Evolutionary conservation across 2,888 invertebrate genomes (phyloP).

Genomic region (Corbicula japonica): DNA sequence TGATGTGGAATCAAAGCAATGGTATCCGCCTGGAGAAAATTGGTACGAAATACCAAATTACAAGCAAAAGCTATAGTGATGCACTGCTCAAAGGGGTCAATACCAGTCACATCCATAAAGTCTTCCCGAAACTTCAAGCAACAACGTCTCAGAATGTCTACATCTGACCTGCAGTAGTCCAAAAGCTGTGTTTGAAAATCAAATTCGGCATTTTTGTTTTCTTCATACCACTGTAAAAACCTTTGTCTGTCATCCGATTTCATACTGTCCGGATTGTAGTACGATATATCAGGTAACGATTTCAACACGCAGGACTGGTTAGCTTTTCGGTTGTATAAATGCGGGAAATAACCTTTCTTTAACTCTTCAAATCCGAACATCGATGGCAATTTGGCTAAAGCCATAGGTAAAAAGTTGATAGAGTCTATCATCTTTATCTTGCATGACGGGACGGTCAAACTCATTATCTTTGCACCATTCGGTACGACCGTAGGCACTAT

Average conservation of each 20-base stretch:
- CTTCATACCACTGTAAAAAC: neutral
- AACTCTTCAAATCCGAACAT: slow-evolving; percentile 42
- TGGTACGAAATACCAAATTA: slow-evolving; percentile 41
- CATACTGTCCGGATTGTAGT: slow-evolving; percentile 17
- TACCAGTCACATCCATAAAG: slow-evolving; percentile 17
- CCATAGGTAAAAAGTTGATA: no score
- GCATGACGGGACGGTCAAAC: no score
- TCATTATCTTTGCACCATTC: no score
- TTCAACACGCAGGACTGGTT: neutral
- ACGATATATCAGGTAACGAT: neutral
- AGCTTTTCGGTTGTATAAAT: slow-evolving; percentile 37
- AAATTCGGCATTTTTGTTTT: slow-evolving; percentile 13
- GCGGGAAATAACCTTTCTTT: slow-evolving; percentile 52
- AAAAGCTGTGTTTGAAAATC: slow-evolving; percentile 38
- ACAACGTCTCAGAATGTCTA: no score
- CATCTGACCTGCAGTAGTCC: slow-evolving; percentile 30
- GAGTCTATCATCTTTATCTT: no score
- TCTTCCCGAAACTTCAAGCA: slow-evolving; percentile 16
- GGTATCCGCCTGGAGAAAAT: slow-evolving; percentile 23
- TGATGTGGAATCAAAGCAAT: slow-evolving; percentile 1
- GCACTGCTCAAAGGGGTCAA: slow-evolving; percentile 51
- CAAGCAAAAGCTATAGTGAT: slow-evolving; percentile 60
- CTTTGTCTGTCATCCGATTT: slow-evolving; percentile 6
- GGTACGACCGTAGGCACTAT: no score
- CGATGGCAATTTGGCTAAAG: slow-evolving; percentile 32